Conservation (phyloP, 2,113 vertebrate genomes). For the Tachysurus fulvidraco region DNA sequence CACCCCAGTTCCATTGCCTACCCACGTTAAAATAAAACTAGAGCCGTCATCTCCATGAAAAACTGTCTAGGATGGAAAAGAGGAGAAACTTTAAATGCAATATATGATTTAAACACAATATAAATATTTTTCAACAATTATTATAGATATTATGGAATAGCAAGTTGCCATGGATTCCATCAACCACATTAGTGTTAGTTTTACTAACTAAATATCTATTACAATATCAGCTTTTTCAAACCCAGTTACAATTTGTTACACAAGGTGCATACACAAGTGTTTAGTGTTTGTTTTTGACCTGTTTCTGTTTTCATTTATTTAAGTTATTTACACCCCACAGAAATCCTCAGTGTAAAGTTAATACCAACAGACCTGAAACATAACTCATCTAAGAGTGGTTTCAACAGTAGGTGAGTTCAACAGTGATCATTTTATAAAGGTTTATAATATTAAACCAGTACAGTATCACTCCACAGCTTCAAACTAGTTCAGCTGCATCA, state of each 20-base stretch:
- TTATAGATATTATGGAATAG: background rate
- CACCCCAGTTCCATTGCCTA: constrained; percentile 77
- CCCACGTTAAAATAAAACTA: constrained; percentile 76
- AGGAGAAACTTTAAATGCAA: background rate
- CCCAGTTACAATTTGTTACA: background rate
- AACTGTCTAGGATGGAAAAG: constrained; percentile 63
- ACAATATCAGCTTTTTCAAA: background rate
- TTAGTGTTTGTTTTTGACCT: background rate
- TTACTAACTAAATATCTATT: background rate
- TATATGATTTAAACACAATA: background rate
- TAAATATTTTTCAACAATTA: background rate
- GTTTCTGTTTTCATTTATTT: no score
- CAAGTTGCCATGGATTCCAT: background rate
- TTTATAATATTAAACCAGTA: background rate
- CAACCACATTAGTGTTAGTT: background rate
- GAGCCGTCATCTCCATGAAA: constrained; percentile 78
- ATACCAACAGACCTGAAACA: background rate
- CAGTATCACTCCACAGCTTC: background rate
- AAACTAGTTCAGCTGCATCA: background rate
- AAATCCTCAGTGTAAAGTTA: background rate
- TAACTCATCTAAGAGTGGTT: background rate
- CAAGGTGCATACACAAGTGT: no score
- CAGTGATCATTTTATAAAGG: background rate
- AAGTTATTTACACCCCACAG: no score
- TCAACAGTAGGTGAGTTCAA: background rate